Evolutionary conservation across 2,113 vertebrate genomes (phyloP), one percentile per base, ranked within the genome.

Genomic region (Triplophysa rosa): DNA sequence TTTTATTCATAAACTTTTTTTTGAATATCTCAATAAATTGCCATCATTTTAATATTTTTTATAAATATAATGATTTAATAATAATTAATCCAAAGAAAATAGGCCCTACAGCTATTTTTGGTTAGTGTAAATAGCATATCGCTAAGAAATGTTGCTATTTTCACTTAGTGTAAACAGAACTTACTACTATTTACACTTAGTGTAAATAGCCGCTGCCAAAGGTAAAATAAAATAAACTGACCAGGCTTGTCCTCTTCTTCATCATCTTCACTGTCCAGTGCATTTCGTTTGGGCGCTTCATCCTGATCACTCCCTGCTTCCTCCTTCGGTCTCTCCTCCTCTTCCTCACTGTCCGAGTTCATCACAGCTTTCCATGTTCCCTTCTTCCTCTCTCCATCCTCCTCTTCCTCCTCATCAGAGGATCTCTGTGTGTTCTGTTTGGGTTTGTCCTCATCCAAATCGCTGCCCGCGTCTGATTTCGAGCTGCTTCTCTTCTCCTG

Each of bases 211-310:
- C n/a, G n/a, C n/a, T n/a, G n/a, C n/a, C 45, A 14, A 26, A 56
- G 26, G 37, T 33, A 63, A 1, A 19, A 23, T n/a, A 49, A 13
- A 1, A n/a, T 9, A 64, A 56, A 45, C 29, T 4, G 89, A 93
- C 93, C 93, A 85, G 92, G 90, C 69, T 92, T 95, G 24, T 94
- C 93, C 0, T 94, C 92, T 21, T 94, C 93, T 0, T 95, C 94
- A 2, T 96, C 95, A 6, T 95, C 94, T 3, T 94, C 95, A 78
- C 94, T 92, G 0, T 91, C 86, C 78, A 90, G 79, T 76, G 90
- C 86, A 17, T 68, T 83, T 64, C 84, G 91, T 82, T 88, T 89
- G 7, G 87, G 90, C 65, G 80, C 87, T n/a, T 94, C 92, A 0
- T 93, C 90, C 78, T 95, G 79, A 67, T 91, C 92, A 1, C 90